Conservation (phyloP, 1,140 invertebrate genomes). For the Euura lappo region DNA sequence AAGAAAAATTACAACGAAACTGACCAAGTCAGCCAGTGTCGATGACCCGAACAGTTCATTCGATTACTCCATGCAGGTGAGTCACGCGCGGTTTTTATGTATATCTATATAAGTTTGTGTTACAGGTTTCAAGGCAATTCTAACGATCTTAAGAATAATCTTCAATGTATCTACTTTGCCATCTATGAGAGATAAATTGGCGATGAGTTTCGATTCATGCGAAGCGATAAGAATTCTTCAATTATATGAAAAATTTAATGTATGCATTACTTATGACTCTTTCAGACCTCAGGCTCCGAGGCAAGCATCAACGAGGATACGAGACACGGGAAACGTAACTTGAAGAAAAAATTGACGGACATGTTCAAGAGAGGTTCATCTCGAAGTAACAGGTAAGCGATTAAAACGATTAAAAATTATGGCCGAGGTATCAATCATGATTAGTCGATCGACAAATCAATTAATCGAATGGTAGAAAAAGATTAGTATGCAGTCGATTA, state of each 20-base stretch:
- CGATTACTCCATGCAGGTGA: constrained; percentile 62
- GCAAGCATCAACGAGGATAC: constrained; percentile 71
- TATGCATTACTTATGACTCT: constrained; percentile 9
- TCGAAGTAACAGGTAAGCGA: constrained; percentile 70
- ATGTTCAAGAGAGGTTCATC: constrained; percentile 80
- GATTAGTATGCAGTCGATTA: background rate
- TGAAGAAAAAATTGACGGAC: constrained; percentile 79
- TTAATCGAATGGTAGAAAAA: no score
- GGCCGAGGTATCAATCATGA: no score
- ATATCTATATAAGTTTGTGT: no score
- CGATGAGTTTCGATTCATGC: no score
- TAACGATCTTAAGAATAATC: no score
- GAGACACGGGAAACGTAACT: constrained; percentile 73
- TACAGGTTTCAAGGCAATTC: no score
- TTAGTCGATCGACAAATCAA: no score
- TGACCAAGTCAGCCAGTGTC: constrained; percentile 84
- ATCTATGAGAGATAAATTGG: no score
- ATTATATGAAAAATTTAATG: background rate
- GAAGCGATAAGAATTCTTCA: background rate
- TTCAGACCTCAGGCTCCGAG: constrained; percentile 78
- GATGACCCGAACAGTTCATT: constrained; percentile 69
- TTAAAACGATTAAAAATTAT: background rate
- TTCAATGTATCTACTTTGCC: no score
- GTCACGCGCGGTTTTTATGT: constrained; percentile 35
- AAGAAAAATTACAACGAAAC: constrained; percentile 78